These are phyloP conservation scores for Cynaeus angustus DNA, from an alignment of 2,888 invertebrate genomes.

Conservation along the genomic window DNA sequence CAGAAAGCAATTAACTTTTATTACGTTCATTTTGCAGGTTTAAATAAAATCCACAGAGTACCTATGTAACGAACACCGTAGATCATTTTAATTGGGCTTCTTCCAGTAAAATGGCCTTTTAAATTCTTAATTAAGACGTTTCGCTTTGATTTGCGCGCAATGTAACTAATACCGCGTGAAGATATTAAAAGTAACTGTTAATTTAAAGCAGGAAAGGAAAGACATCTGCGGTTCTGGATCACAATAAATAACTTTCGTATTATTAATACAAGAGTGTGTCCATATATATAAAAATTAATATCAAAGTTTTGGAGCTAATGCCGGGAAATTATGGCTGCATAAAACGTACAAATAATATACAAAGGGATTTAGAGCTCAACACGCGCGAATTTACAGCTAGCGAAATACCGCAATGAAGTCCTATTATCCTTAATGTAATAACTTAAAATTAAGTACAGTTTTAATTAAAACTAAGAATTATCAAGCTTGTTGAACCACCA, in stretches of 20 bases:
- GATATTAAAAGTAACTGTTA: no score
- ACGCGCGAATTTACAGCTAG: constrained; percentile 37
- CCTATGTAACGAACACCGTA: constrained; percentile 9
- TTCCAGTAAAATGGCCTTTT: constrained; percentile 17
- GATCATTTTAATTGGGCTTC: constrained; percentile 28
- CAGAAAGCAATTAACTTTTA: constrained; percentile 27
- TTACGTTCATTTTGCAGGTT: constrained; percentile 19
- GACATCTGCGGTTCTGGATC: no score
- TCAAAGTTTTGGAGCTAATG: neutral
- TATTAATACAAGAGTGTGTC: neutral
- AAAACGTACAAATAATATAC: constrained; percentile 37
- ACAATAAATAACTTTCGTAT: no score
- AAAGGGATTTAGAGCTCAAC: constrained; percentile 37
- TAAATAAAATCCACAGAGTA: constrained; percentile 26
- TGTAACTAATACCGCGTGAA: no score
- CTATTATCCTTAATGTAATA: constrained; percentile 42
- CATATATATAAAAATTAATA: constrained; percentile 1
- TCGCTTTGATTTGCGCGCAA: constrained; percentile 12
- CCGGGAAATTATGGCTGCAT: constrained; percentile 12
- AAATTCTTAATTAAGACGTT: constrained; percentile 28
- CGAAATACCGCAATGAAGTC: constrained; percentile 42
- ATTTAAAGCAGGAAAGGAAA: no score
- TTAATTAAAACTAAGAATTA: constrained; percentile 46
- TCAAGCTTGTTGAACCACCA: constrained; percentile 33
- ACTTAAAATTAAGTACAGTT: constrained; percentile 40